These are phyloP conservation scores for Chamaea fasciata DNA, from an alignment of 2,113 vertebrate genomes.

Conservation along the genomic window DNA sequence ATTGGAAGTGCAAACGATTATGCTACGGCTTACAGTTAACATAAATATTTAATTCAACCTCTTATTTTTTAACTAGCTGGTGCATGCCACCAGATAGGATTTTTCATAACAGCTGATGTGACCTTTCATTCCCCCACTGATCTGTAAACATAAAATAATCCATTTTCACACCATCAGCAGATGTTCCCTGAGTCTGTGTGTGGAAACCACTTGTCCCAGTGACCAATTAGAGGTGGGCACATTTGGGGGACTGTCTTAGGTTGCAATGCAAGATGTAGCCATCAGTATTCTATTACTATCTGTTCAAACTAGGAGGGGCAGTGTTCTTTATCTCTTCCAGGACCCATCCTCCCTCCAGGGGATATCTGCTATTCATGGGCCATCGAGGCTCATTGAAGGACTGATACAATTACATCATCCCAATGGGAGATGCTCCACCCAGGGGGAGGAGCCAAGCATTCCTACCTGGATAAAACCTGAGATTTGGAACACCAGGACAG, in stretches of 20 bases:
- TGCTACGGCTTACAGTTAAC: not conserved
- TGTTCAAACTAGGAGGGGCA: not conserved
- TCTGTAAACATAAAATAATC: not conserved
- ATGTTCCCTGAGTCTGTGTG: not conserved
- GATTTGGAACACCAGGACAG: not conserved
- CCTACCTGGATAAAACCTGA: not conserved
- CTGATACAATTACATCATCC: not conserved
- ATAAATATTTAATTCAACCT: not conserved
- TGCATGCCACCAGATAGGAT: not conserved
- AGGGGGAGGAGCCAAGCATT: not conserved
- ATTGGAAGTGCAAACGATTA: not conserved
- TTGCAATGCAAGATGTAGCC: not conserved
- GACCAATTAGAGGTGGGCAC: too few relatives aligned
- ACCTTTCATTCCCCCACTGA: not conserved
- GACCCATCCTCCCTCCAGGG: not conserved
- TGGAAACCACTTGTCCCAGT: not conserved
- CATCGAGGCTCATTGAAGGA: not conserved
- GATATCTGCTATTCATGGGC: not conserved
- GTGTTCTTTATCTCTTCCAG: not conserved
- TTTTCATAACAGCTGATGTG: not conserved
- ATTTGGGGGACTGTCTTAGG: not conserved
- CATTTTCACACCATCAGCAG: not conserved
- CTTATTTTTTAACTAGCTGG: not conserved
- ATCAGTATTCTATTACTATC: not conserved
- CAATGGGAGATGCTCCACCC: not conserved